Base-by-base conservation (phyloP, 2,888 invertebrate genomes). In the Ophioninae sp. region DNA sequence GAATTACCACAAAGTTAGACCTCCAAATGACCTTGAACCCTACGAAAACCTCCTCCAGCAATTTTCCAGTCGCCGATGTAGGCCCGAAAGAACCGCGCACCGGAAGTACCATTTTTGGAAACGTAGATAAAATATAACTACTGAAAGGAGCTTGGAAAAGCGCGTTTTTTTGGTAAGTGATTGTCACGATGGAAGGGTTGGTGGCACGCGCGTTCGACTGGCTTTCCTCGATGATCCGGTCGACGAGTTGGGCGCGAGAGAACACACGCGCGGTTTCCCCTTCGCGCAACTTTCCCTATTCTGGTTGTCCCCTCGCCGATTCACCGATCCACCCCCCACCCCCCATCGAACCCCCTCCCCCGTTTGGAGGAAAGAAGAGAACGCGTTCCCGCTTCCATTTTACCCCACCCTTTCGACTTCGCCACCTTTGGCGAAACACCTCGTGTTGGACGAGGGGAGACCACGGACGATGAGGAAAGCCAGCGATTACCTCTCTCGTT, bases 171-270 rank as follows among this genome's bases (percentile, higher is more conserved):
- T 13, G 37, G 37, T 17, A 13, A 2, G n/a, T 61, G 78, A 51
- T 81, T 39, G 86, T 88, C 87, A 87, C 87, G 85, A 87, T 86
- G 86, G 88, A 88, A 89, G 89, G 87, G 88, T 90, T 79, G 30
- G 79, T 84, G 88, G 86, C 90, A 90, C 91, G 82, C 84, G 90
- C 91, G 91, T 90, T 87, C 87, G 88, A 91, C 91, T 91, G 90
- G 88, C 89, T 87, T 88, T 86, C 87, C 88, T 87, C 87, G 86
- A 81, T 79, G 67, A 51, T 72, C 79, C 76, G 65, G 87, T 84
- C 87, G 87, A 87, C 87, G 88, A 87, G 88, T 87, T 86, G 88
- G 88, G 88, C 84, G 88, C 81, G 86, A 87, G 51, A 51, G 30
- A 51, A 51, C 51, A 51, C 51, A 86, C 87, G 86, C 88, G 82